Evolutionary conservation across 2,888 invertebrate species (phyloP).

Genomic region (Caenorhabditis wallacei): DNA sequence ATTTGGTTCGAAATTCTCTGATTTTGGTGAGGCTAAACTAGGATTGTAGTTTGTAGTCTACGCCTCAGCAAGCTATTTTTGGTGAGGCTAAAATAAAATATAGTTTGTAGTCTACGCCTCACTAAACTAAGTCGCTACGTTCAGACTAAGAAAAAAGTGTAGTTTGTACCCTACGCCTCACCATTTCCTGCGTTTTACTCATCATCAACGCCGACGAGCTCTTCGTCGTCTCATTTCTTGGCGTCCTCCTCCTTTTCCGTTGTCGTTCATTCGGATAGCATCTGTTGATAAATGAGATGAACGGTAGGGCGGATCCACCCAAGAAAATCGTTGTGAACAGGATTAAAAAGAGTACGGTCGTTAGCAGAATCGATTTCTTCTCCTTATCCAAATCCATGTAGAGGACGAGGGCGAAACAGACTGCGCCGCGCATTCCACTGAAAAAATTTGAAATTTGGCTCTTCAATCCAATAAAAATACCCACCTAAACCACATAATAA

Average conservation of each 20-base stretch:
- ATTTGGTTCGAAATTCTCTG: too few species aligned
- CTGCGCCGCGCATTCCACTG: constrained; percentile 92
- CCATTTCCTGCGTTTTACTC: constrained; percentile 98
- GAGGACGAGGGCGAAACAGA: constrained; percentile 96
- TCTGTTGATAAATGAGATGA: constrained; percentile 87
- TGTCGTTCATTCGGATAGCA: constrained; percentile 69
- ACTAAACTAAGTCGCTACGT: too few species aligned
- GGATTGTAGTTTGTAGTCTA: too few species aligned
- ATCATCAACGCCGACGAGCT: constrained; percentile 84
- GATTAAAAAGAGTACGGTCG: constrained; percentile 97
- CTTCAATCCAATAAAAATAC: too few species aligned
- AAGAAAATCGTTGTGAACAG: constrained; percentile 95
- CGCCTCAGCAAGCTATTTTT: too few species aligned
- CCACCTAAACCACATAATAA: constrained; percentile 93
- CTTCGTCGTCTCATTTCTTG: constrained; percentile 23
- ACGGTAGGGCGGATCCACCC: constrained; percentile 97
- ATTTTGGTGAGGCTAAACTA: too few species aligned
- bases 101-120: too few species aligned
- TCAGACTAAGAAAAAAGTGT: too few species aligned
- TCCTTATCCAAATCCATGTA: constrained; percentile 94
- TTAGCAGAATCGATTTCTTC: constrained; percentile 96
- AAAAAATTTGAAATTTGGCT: constrained; percentile 79
- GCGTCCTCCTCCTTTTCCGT: constrained; percentile 49
- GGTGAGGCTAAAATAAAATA: too few species aligned
- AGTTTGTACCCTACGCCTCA: constrained; percentile 78